Conservation (phyloP, 2,797 vertebrate genomes). For the Allobates femoralis region DNA sequence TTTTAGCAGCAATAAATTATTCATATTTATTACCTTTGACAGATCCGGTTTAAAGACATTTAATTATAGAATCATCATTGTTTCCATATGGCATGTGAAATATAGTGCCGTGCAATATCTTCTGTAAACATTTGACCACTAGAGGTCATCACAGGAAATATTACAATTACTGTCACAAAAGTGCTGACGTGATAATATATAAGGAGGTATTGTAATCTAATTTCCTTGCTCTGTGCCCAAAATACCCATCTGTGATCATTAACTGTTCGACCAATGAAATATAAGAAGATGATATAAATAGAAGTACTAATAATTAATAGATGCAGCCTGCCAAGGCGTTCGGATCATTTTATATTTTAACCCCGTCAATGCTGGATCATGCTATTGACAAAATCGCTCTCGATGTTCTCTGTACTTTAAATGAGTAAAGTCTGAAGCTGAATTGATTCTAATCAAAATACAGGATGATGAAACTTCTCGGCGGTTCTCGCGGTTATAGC, state of each 20-base stretch:
- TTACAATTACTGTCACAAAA: constrained; percentile 49
- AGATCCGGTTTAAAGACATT: background rate
- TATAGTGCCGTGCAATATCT: background rate
- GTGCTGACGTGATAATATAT: constrained; percentile 50
- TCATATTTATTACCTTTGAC: background rate
- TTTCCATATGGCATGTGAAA: background rate
- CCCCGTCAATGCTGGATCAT: background rate
- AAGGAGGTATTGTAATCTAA: constrained; percentile 46
- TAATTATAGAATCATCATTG: background rate
- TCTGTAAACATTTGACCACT: constrained; percentile 46
- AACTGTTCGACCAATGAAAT: constrained; percentile 55
- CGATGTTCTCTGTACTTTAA: background rate
- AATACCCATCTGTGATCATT: constrained; percentile 60
- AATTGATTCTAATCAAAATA: constrained; percentile 22
- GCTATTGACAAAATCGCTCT: background rate
- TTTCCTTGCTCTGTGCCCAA: constrained; percentile 51
- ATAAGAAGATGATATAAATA: constrained; percentile 48
- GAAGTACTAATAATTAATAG: constrained; percentile 56
- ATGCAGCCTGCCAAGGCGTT: constrained; percentile 42
- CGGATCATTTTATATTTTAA: constrained; percentile 42
- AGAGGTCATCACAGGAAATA: constrained; percentile 60
- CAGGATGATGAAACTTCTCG: constrained; percentile 13
- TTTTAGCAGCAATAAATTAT: background rate
- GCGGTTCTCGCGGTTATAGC: constrained; percentile 23
- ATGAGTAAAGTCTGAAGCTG: background rate